phyloP scores from a whole-genome alignment of 2,888 invertebrate species.

The Arge pagana region DNA sequence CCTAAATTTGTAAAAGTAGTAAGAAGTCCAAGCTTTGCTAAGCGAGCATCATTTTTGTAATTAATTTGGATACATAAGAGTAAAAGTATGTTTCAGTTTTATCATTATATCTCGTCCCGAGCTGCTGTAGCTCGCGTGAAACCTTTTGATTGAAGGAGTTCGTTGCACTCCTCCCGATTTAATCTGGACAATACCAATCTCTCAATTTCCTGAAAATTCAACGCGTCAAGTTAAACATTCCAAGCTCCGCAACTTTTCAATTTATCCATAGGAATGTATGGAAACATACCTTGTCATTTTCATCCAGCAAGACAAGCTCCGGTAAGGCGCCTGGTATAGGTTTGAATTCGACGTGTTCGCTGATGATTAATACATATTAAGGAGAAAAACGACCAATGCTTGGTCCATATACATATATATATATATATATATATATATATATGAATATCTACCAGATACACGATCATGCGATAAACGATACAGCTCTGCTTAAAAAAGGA shows the following conservation, averaged over 20 bases:
- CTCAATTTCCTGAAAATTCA: slow-evolving; percentile 63
- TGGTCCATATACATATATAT: no score
- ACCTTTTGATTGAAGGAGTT: slow-evolving; percentile 66
- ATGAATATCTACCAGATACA: neutral
- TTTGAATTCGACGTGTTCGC: slow-evolving; percentile 65
- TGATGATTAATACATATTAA: slow-evolving; percentile 23
- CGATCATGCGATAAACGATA: no score
- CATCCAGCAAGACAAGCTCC: slow-evolving; percentile 66
- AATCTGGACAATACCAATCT: slow-evolving; percentile 64
- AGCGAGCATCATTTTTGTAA: no score
- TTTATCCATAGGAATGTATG: neutral
- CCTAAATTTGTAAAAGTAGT: no score
- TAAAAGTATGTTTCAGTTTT: neutral
- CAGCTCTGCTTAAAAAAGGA: slow-evolving; percentile 49
- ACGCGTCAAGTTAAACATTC: neutral
- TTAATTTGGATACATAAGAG: no score
- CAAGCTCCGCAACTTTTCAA: neutral
- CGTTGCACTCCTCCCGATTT: slow-evolving; percentile 69
- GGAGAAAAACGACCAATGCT: neutral
- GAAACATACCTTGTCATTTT: slow-evolving; percentile 57
- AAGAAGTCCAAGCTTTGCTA: no score
- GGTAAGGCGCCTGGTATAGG: slow-evolving; percentile 71
- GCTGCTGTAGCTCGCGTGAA: slow-evolving; percentile 58
- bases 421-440: slow-evolving; percentile 2
- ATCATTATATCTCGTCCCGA: slow-evolving; percentile 59